These are phyloP conservation scores for Diplosoma virens DNA, from an alignment of 23 tunicate genomes.

Conservation along the genomic window DNA sequence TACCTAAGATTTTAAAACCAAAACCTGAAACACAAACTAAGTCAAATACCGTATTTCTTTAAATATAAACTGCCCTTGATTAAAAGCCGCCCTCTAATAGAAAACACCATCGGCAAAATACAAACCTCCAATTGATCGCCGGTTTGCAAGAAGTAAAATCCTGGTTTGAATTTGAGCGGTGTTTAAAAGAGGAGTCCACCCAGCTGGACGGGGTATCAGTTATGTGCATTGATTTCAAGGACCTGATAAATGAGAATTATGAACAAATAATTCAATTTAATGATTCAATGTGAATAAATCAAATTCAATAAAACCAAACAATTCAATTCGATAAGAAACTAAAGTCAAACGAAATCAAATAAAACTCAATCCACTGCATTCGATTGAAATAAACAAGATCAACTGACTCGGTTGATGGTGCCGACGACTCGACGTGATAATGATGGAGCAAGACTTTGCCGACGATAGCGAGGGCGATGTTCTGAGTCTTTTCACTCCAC, in stretches of 20 bases:
- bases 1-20: no score
- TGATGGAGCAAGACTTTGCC: conserved; percentile 62
- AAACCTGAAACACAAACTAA: no score
- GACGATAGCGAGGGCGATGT: conserved; percentile 40
- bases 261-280: neutral
- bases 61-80: no score
- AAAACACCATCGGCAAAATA: no score
- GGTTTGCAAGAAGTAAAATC: neutral
- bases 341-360: no score
- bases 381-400: neutral
- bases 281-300: no score
- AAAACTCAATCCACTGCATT: neutral
- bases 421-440: conserved; percentile 13
- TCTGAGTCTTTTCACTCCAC: conserved; percentile 50
- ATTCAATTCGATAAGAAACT: no score
- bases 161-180: neutral
- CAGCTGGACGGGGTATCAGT: neutral
- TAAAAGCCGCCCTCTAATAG: no score
- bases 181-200: neutral
- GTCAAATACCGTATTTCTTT: no score
- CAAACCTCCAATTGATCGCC: neutral
- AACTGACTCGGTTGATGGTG: neutral
- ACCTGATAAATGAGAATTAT: no score
- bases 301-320: no score
- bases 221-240: conserved; percentile 12